Base-by-base conservation (phyloP, 2,113 vertebrate genomes). In the Puffinus mauretanicus region DNA sequence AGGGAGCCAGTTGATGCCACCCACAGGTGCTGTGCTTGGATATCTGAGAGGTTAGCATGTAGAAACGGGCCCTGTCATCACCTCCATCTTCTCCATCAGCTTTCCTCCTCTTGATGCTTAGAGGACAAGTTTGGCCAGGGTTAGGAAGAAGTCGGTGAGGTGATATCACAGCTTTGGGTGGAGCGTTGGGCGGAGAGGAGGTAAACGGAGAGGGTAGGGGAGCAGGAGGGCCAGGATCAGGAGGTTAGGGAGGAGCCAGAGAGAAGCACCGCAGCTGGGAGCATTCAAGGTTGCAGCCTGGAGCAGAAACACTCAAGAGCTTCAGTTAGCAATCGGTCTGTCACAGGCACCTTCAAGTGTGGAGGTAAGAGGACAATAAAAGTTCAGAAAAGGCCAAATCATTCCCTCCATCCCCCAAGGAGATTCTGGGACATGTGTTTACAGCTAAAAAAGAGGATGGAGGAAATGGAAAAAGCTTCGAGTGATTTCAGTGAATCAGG, bases 381-480 rank as follows among this genome's bases (percentile, higher is more conserved):
- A 77, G 71, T 34, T 78, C 82, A 64, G 46, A 75, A 81, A 73
- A 94, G 52, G 20, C 55, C 72, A 60, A 61, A 58, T 32, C 29
- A 7, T 94, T 78, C 86, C 57, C 42, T 88, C 46, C 70, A 51
- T 75, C n/a, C 57, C 38, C 47, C 81, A 71, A 47, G 86, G 64
- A 82, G 55, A 42, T 47, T 18, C 55, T 75, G 55, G 64, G 69
- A 60, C 60, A 4, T 34, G 47, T 89, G 80, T 82, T 92, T 91
- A 27, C 52, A 71, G 86, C 93, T 82, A 30, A 36, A 76, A 78
- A 93, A 64, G 72, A 66, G 82, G 51, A 81, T 66, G 71, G 69
- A 96, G 94, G 93, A 89, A 96, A 94, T 95, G 94, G 89, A 93
- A 91, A 75, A 94, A 94, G 69, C 91, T 76, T 76, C 15, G 75